Evolutionary conservation across 1,140 invertebrate genomes (phyloP), one percentile per base, ranked within the genome.

Genomic region (Bombus confusus): DNA sequence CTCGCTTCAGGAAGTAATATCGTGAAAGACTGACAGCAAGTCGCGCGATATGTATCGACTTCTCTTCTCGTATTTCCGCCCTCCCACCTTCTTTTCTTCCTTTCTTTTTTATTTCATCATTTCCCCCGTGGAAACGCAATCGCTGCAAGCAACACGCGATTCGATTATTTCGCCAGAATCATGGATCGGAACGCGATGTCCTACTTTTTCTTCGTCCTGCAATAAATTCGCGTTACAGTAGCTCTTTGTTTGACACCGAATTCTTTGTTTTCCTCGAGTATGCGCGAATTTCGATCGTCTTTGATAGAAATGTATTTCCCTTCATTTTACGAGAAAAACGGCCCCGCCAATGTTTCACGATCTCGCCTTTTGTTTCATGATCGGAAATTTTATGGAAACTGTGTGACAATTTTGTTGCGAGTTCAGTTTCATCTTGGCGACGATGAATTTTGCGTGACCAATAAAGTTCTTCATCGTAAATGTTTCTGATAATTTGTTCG

Each of bases 191-290:
- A 69, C 34, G 31, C 66, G 28, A 66, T 43, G 34, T 83, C 47
- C 39, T 84, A 85, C 22, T 69, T 37, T 37, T n/a, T 76, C 25
- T n/a, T 28, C 31, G 22, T 18, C 25, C 6, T 43, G 22, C 75
- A 72, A 85, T 88, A 82, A 85, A 85, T 88, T 88, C 34, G 73
- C 85, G 83, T 68, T 66, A 76, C 28, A 28, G 28, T 12, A 18
- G 34, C 28, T 39, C 41, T 64, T 69, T 25, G 15, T 80, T 57
- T 41, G 31, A 57, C 34, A 3, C 5, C 25, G 66, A 39, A 25
- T 52, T 80, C 25, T 69, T 52, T 71, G 64, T 80, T 69, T 52
- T 12, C 13, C 2, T 8, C 47, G 18, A 52, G 5, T 34, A 15
- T 18, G 25, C 78, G 34, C 18, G 78, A 80, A 69, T 39, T 43